Evolutionary conservation across 2,888 invertebrate species (phyloP), one percentile per base, ranked within the genome.

Genomic region (Euplexia lucipara): DNA sequence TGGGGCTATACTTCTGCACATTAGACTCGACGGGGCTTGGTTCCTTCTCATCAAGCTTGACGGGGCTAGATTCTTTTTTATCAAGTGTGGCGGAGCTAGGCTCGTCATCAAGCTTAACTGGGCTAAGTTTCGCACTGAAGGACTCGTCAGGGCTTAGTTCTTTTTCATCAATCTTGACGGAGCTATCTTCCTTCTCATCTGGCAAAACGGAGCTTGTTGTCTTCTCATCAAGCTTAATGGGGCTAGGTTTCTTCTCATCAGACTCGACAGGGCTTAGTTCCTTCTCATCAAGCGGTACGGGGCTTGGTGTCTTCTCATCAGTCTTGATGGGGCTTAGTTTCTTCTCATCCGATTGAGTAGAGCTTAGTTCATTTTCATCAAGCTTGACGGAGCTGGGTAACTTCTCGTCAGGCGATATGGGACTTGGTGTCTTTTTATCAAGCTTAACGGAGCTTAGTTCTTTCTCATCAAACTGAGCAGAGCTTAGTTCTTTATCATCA

Each of bases 91-190:
- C 9, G 0, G 6, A 30, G 14, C 52, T 66, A 3, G 37, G 9
- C 9, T 3, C 10, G 3, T 49, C 34, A 1, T 34, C 34, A 1
- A 16, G 5, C 8, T 70, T 30, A 3, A 6, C 18, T 16, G 12
- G 22, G 30, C 51, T 60, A 7, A 10, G 14, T 4, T 20, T 10
- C 41, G 57, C 1, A 41, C 39, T 8, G 44, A 59, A 14, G 32
- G 34, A 16, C 58, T 12, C 37, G 18, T 16, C 0, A 37, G 62
- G n/a, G 22, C 73, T 78, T 34, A 67, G 53, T 10, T 22, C 39
- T 16, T 62, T 66, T 1, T 62, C 70, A 2, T 53, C 52, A 9
- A 3, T 14, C 12, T 48, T 53, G 9, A 37, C 14, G 0, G 16
- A n/a, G 22, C 45, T 47, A 0, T 18, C 14, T 0, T 3, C 10